Evolutionary conservation across 2,113 vertebrate genomes (phyloP).

Genomic region (Neofelis nebulosa): DNA sequence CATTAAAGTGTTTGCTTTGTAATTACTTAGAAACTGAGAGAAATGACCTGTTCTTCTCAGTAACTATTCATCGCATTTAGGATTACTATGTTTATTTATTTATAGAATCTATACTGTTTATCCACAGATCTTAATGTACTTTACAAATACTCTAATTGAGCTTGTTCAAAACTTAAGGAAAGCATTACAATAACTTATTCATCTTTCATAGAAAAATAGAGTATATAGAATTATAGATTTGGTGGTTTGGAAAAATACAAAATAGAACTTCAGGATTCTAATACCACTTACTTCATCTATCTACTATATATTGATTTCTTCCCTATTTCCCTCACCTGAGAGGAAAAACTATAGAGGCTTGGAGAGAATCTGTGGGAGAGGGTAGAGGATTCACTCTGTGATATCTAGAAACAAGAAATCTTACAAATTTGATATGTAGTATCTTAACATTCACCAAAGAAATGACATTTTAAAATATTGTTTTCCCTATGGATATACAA

Average conservation of each 20-base stretch:
- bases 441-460: not conserved
- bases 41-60: slow-evolving; percentile 32
- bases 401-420: not conserved
- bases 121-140: not conserved
- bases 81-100: not conserved
- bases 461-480: not conserved
- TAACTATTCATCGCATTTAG: slow-evolving; percentile 58
- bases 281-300: not conserved
- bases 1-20: not conserved
- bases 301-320: not conserved
- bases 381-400: not conserved
- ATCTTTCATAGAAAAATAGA: slow-evolving; percentile 33
- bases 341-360: not conserved
- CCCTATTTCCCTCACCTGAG: not conserved
- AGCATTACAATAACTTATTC: slow-evolving; percentile 29
- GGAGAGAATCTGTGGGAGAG: not conserved
- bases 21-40: slow-evolving; percentile 46
- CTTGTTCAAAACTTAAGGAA: slow-evolving; percentile 48
- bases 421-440: not conserved
- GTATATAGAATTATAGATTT: not conserved
- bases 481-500: not conserved
- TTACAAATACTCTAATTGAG: slow-evolving; percentile 53
- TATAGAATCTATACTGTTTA: slow-evolving; percentile 15
- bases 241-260: not conserved
- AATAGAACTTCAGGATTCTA: not conserved